Percentiles rank a stretch among this genome's conserved stretches.
Evolutionary conservation across 2,797 vertebrate species (phyloP).

Genomic region (Neosalanx taihuensis): DNA sequence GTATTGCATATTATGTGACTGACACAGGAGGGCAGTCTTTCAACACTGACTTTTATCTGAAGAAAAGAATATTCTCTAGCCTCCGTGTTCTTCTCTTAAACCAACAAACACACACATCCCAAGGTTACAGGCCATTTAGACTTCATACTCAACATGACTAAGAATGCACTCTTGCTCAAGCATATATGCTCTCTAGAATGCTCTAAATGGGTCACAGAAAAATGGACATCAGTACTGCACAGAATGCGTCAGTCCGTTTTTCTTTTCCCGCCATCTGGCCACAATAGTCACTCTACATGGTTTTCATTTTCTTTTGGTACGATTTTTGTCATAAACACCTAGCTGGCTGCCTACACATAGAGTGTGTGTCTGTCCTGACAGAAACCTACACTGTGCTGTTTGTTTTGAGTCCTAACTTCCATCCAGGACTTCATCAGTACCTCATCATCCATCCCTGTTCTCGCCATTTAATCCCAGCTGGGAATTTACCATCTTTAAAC

Average conservation of each 20-base stretch:
- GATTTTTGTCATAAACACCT: background rate
- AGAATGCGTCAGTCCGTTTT: too few relatives aligned
- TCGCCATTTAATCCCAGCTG: conserved; percentile 16
- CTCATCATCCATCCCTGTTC: conserved; percentile 25
- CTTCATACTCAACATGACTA: too few relatives aligned
- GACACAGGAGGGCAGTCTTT: conserved; percentile 71
- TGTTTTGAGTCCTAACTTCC: conserved; percentile 2
- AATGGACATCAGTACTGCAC: too few relatives aligned
- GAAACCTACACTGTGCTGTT: background rate
- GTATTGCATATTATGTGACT: conserved; percentile 20
- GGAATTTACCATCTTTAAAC: conserved; percentile 31
- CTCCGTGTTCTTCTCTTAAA: background rate
- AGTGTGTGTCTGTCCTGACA: background rate
- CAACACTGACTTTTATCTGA: conserved; percentile 38
- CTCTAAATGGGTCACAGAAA: too few relatives aligned
- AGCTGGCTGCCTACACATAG: background rate
- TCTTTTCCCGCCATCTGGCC: too few relatives aligned
- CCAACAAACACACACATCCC: background rate
- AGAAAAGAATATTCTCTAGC: background rate
- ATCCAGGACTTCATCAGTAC: conserved; percentile 1
- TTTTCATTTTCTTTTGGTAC: background rate
- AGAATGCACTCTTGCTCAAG: too few relatives aligned
- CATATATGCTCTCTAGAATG: too few relatives aligned
- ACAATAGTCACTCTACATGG: background rate
- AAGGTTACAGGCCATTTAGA: too few relatives aligned